Percentiles rank a stretch among this genome's conserved stretches.
These are phyloP conservation scores for Euglossa dilemma DNA, from an alignment of 1,140 invertebrate genomes.

Conservation along the genomic window DNA sequence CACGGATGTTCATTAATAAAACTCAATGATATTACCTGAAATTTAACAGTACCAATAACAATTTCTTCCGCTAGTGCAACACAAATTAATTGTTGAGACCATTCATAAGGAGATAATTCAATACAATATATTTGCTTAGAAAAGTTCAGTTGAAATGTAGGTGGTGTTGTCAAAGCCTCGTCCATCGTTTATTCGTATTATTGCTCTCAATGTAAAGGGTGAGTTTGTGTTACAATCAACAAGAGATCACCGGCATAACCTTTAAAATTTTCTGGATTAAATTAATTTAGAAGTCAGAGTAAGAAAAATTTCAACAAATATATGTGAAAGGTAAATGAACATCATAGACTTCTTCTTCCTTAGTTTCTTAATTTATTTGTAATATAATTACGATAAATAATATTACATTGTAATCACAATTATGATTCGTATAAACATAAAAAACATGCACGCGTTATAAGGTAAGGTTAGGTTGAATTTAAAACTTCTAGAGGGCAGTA, in stretches of 20 bases:
- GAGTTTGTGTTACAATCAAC: slow-evolving; percentile 1
- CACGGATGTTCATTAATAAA: not conserved
- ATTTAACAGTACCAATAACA: slow-evolving; percentile 79
- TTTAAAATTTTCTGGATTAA: slow-evolving; percentile 1
- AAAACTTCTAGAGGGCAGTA: slow-evolving; percentile 57
- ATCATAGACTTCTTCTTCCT: not conserved
- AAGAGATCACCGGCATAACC: slow-evolving; percentile 64
- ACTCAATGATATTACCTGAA: slow-evolving; percentile 75
- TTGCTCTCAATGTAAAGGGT: not conserved
- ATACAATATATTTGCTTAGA: slow-evolving; percentile 78
- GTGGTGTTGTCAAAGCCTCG: slow-evolving; percentile 73
- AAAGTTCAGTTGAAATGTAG: slow-evolving; percentile 78
- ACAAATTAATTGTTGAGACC: slow-evolving; percentile 82
- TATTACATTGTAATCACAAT: not conserved
- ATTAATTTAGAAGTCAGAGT: not conserved
- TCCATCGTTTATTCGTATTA: slow-evolving; percentile 72
- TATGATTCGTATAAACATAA: slow-evolving; percentile 30
- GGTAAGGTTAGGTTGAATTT: slow-evolving; percentile 41
- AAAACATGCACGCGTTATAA: slow-evolving; percentile 27
- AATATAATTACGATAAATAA: not conserved
- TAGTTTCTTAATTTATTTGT: not conserved
- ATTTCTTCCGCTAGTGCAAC: slow-evolving; percentile 80
- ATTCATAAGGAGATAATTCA: slow-evolving; percentile 82
- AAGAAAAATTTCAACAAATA: not conserved
- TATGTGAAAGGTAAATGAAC: slow-evolving; percentile 13